Evolutionary conservation across 2,113 vertebrate genomes (phyloP).

Genomic region (Equus quagga): DNA sequence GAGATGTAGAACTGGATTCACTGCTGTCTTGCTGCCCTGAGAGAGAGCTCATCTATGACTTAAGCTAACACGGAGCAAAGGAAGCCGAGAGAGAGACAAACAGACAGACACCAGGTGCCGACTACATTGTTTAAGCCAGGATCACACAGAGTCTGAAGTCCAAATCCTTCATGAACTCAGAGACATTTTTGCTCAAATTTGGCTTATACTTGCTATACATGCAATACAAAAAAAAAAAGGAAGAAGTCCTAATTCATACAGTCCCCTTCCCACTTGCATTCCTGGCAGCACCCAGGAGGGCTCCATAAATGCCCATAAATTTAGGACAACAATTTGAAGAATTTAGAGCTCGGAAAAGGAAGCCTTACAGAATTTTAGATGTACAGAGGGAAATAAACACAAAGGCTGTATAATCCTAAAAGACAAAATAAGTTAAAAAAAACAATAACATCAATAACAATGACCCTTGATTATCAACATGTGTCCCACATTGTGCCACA

Average conservation of each 20-base stretch:
- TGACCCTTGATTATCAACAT: fast-evolving
- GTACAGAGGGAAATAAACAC: neutral
- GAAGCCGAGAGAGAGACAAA: neutral
- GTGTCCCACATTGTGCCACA: fast-evolving
- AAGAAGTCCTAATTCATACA: too few relatives aligned
- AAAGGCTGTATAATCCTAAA: neutral
- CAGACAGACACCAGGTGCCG: neutral
- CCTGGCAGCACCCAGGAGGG: neutral
- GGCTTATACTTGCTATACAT: neutral
- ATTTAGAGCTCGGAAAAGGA: neutral
- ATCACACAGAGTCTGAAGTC: neutral
- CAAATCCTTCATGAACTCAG: neutral
- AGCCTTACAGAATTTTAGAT: neutral
- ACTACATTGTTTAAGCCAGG: neutral
- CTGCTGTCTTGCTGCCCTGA: neutral
- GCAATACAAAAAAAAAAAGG: neutral
- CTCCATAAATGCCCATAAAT: too few relatives aligned
- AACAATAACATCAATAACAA: neutral
- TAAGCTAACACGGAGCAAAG: neutral
- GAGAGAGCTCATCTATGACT: neutral
- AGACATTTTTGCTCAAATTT: neutral
- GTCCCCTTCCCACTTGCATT: neutral
- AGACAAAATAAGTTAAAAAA: neutral
- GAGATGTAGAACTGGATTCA: too few relatives aligned
- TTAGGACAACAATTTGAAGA: neutral